Percentiles rank a stretch among this genome's conserved stretches.
Evolutionary conservation across 2,888 invertebrate species (phyloP).

Genomic region (Odontomyia ornata): DNA sequence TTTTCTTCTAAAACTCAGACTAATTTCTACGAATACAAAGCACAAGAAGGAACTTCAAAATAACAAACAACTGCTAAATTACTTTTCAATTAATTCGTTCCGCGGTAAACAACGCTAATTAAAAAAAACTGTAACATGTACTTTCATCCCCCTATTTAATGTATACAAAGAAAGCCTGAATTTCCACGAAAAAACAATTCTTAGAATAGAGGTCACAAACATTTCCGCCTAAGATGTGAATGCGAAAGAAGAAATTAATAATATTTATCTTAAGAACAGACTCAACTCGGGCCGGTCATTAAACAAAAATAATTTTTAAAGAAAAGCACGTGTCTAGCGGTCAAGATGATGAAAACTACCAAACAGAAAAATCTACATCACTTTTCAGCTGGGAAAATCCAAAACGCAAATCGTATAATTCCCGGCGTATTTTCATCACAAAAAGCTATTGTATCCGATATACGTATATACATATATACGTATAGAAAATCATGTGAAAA

Average conservation of each 20-base stretch:
- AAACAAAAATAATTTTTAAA: slow-evolving; percentile 22
- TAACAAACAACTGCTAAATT: too few species aligned
- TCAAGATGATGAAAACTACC: background rate
- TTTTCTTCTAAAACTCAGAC: too few species aligned
- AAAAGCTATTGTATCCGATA: background rate
- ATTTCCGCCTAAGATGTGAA: slow-evolving; percentile 18
- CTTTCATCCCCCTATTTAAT: too few species aligned
- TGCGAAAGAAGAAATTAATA: slow-evolving; percentile 11
- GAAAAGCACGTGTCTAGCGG: slow-evolving; percentile 26
- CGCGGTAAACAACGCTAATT: too few species aligned
- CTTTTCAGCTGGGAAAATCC: slow-evolving; percentile 11
- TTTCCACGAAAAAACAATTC: slow-evolving; percentile 15
- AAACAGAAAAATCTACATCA: background rate
- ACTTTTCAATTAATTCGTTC: too few species aligned
- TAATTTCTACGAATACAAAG: too few species aligned
- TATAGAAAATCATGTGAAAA: background rate
- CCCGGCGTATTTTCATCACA: slow-evolving; percentile 3
- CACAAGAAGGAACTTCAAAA: too few species aligned
- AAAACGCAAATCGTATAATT: slow-evolving; percentile 21
- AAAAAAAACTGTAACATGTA: too few species aligned
- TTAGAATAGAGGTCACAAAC: slow-evolving; percentile 34
- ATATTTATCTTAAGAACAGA: slow-evolving; percentile 31
- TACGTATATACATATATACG: background rate
- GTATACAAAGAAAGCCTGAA: too few species aligned
- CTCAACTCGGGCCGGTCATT: background rate